Percentiles rank a stretch among this genome's conserved stretches.
phyloP scores from a whole-genome alignment of 2,888 invertebrate genomes.

The Ligdia adustata region DNA sequence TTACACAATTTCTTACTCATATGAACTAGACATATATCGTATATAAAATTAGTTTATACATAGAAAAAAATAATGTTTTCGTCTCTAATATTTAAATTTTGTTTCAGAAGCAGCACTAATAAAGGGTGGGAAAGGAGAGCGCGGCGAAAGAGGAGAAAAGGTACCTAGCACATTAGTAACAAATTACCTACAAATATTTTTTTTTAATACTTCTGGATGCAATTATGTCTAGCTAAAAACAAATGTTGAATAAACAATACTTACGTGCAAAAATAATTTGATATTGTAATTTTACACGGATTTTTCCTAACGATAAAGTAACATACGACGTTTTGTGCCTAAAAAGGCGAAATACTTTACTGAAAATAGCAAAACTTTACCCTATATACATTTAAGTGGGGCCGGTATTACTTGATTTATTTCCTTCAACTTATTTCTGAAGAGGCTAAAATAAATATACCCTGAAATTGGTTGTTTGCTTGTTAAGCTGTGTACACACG shows the following conservation, averaged over 20 bases:
- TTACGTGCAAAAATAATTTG: constrained; percentile 11
- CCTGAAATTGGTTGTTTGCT: constrained; percentile 14
- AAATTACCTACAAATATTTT: no score
- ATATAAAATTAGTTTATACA: no score
- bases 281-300: constrained; percentile 6
- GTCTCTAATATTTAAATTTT: constrained; percentile 20
- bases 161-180: no score
- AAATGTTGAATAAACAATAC: no score
- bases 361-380: constrained; percentile 5
- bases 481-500: constrained; percentile 10
- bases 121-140: constrained; percentile 61
- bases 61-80: background rate
- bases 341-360: background rate
- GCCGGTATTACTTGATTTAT: constrained; percentile 15
- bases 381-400: constrained; percentile 10
- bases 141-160: constrained; percentile 70
- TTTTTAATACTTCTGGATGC: no score
- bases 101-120: constrained; percentile 61
- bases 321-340: background rate
- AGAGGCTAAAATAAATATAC: constrained; percentile 18
- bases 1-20: no score
- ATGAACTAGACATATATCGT: no score
- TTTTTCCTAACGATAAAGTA: constrained; percentile 3
- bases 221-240: no score
- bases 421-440: constrained; percentile 14